phyloP scores from a whole-genome alignment of 2,113 vertebrate genomes.

The Circaetus gallicus region DNA sequence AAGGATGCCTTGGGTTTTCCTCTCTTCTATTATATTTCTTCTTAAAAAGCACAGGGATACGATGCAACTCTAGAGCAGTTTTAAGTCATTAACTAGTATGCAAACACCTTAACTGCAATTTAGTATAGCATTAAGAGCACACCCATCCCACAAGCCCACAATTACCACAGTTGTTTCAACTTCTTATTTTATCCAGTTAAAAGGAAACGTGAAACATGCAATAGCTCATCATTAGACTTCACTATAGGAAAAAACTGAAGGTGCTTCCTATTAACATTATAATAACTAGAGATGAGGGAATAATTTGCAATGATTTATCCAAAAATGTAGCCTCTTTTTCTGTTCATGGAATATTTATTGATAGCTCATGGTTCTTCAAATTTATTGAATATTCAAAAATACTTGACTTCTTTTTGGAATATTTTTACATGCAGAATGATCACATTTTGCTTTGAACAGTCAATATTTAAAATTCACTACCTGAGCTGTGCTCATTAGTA shows the following conservation, averaged over 20 bases:
- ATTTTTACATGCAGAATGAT: conserved; percentile 28
- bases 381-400: conserved; percentile 50
- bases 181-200: conserved; percentile 16
- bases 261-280: conserved; percentile 52
- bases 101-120: conserved; percentile 21
- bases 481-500: conserved; percentile 46
- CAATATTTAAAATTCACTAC: conserved; percentile 38
- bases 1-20: background rate
- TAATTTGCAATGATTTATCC: conserved; percentile 65
- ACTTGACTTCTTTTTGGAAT: background rate
- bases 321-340: conserved; percentile 58
- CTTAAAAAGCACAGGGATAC: background rate
- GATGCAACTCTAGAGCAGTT: background rate
- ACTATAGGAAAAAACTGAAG: conserved; percentile 43
- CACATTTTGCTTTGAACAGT: conserved; percentile 35
- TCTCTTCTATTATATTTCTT: background rate
- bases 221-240: conserved; percentile 35
- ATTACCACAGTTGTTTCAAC: conserved; percentile 4
- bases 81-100: background rate
- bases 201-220: conserved; percentile 21
- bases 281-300: conserved; percentile 49
- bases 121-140: background rate
- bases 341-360: conserved; percentile 61
- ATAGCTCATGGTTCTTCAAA: conserved; percentile 6
- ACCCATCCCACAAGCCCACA: background rate